Conservation (phyloP, 2,888 invertebrate species). For the Aleiodes leptofemur region DNA sequence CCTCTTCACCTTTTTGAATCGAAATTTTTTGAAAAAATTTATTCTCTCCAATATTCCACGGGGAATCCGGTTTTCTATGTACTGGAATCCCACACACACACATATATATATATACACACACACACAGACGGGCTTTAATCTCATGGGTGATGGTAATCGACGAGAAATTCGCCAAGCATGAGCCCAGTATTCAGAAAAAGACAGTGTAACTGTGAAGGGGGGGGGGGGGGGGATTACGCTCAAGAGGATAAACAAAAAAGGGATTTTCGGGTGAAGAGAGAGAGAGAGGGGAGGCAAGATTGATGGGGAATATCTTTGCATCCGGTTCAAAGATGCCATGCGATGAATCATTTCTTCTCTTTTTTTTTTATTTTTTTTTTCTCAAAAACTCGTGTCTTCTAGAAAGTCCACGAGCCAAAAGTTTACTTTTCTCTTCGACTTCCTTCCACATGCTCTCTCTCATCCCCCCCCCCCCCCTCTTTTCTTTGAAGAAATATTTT, state of each 20-base stretch:
- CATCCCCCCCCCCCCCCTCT: not conserved
- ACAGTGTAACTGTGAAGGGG: constrained; percentile 6
- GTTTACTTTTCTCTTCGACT: constrained; percentile 33
- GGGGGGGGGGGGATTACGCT: constrained; percentile 28
- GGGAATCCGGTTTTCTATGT: constrained; percentile 40
- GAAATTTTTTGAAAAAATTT: constrained; percentile 46
- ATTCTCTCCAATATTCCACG: constrained; percentile 51
- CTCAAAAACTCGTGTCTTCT: not conserved
- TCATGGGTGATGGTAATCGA: constrained; percentile 42
- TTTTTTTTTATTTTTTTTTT: constrained; percentile 3
- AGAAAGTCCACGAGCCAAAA: constrained; percentile 28
- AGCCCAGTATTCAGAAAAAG: constrained; percentile 13
- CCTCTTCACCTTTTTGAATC: constrained; percentile 44
- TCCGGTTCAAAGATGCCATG: constrained; percentile 40
- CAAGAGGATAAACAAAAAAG: constrained; percentile 15
- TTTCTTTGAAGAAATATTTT: constrained; percentile 27
- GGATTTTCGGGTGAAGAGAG: constrained; percentile 17
- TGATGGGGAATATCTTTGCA: constrained; percentile 32
- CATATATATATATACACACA: too few relatives aligned
- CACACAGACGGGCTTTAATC: constrained; percentile 30
- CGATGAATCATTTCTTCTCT: constrained; percentile 23
- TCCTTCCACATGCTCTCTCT: constrained; percentile 33
- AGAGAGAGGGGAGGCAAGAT: constrained; percentile 10
- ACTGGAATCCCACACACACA: constrained; percentile 24
- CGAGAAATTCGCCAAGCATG: constrained; percentile 37